A percentile compares a stretch with the other conserved stretches of the same genome.
phyloP scores from a whole-genome alignment of 1,140 invertebrate genomes.

The Linepithema humile region DNA sequence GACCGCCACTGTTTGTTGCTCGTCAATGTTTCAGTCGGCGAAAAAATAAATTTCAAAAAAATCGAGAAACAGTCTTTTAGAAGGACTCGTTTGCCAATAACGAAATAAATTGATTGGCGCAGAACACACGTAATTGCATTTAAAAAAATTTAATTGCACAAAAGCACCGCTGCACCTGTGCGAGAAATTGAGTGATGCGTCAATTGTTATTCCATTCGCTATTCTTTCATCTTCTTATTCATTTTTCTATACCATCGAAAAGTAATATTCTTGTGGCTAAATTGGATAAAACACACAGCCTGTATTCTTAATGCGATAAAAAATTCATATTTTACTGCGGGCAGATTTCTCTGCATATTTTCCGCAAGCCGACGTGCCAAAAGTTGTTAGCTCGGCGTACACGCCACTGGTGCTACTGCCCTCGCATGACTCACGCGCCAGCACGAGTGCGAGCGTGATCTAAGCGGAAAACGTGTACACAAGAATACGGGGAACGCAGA shows the following conservation, averaged over 20 bases:
- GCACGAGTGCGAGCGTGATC: not conserved
- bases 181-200: no score
- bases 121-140: no score
- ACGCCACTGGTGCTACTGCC: constrained; percentile 10
- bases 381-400: not conserved
- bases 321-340: not conserved
- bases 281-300: not conserved
- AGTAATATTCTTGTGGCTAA: no score
- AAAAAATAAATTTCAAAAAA: not conserved
- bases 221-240: no score
- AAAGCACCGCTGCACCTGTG: no score
- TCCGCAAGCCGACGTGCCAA: not conserved
- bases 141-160: no score
- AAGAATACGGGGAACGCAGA: not conserved
- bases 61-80: no score
- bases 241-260: no score
- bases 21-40: not conserved
- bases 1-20: not conserved
- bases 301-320: no score
- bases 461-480: constrained; percentile 21
- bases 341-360: not conserved
- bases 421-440: constrained; percentile 37
- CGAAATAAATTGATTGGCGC: no score
- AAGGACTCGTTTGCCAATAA: no score
- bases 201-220: no score